Evolutionary conservation across 2,797 vertebrate genomes (phyloP), one percentile per base, ranked within the genome.

Genomic region (Natrix natrix): DNA sequence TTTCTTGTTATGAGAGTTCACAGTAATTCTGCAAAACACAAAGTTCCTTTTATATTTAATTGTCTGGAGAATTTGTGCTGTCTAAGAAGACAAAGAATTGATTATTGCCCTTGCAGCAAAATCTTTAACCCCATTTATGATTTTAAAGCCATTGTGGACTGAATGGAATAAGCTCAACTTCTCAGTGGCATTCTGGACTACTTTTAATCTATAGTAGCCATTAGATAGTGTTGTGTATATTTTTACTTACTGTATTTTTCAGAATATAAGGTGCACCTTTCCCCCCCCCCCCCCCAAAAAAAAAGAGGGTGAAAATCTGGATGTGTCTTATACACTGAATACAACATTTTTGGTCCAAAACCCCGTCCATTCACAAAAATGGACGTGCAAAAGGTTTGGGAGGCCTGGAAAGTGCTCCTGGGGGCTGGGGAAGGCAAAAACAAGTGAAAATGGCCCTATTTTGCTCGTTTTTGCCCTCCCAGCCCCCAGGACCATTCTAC

Each of bases 61-160:
- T 93, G 48, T 56, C 8, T 90, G 88, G 56, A 20, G 87, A 59
- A 87, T 6, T 90, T n/a, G 32, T 78, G 59, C 92, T 94, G 91
- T 90, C 94, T 86, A 74, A 89, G 5, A 88, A 13, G 90, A 92
- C 94, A 93, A 57, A 89, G 52, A 57, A 92, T 78, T 0, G 22
- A 92, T 89, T 93, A 88, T 59, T 90, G 90, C 93, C 92, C 5
- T 74, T 89, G 10, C 89, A 32, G 5, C 55, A 90, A 92, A 87
- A 94, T 89, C 91, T 94, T 96, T 43, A 59, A 66, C 60, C 91
- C 89, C 20, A 55, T 61, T 87, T 61, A 92, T 94, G 95, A 88
- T 93, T 95, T 93, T 74, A 17, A 93, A 93, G 88, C 87, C 93
- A 93, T 94, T 91, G 16, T 87, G 52, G 91, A 22, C 56, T 2